Evolutionary conservation across 2,888 invertebrate species (phyloP), one percentile per base, ranked within the genome.

Genomic region (Mythimna ferrago): DNA sequence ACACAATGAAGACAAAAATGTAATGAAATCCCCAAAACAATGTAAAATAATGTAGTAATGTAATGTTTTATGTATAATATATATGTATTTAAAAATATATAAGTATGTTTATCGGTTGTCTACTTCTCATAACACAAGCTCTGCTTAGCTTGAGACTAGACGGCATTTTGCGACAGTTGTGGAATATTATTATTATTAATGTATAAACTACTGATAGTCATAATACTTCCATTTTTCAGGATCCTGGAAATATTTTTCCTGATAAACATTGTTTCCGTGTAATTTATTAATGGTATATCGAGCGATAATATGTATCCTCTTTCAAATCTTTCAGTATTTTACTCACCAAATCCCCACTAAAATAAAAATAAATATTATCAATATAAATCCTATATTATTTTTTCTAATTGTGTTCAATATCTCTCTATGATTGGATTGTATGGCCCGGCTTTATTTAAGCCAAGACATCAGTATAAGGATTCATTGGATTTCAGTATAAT

Each of bases 361-460:
- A 54, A 67, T 48, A 63, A 51, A 44, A 51, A 67, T 38, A 66
- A 53, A 51, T 21, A 10, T 6, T 56, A 61, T 10, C 19, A 54
- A 61, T 66, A 72, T 67, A 71, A 70, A 66, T 54, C 57, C 21
- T 26, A n/a, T 48, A 14, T 56, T 56, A 21, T 41, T 77, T 60
- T 63, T 70, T 66, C 68, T 82, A 78, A 84, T 82, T 67, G 68
- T 66, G 60, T 74, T 19, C 65, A 48, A 65, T 66, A 78, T 78
- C 74, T 77, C 57, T 66, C 54, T 61, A 35, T 78, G 74, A 79
- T 82, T 74, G 76, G 77, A 76, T 80, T 61, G 69, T 70, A 32
- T 65, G 58, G 54, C 54, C 9, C 16, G 78, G 86, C 84, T 89
- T 84, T 86, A 75, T 81, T 44, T 77, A 76, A 84, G 73, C 84